Percentiles rank a stretch among this genome's conserved stretches.
phyloP scores from a whole-genome alignment of 2,888 invertebrate genomes.

The Drosophila recens region DNA sequence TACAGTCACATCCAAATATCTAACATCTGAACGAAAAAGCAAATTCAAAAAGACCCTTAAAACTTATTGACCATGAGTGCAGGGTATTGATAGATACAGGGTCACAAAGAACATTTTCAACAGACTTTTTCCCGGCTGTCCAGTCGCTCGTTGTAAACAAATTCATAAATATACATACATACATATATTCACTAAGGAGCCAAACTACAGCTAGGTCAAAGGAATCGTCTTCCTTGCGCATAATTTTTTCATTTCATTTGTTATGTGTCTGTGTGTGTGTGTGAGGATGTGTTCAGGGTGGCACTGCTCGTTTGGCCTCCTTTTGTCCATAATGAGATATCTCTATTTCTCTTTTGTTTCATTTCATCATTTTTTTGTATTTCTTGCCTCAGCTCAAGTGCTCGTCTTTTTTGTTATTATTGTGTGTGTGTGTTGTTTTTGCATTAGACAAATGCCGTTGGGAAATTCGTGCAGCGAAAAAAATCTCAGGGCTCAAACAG shows the following conservation, averaged over 20 bases:
- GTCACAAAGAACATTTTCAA: constrained; percentile 24
- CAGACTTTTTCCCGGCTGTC: constrained; percentile 41
- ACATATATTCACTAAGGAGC: constrained; percentile 16
- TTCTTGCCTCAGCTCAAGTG: constrained; percentile 27
- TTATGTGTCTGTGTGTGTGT: constrained; percentile 29
- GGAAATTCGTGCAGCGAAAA: constrained; percentile 70
- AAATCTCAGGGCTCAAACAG: constrained; percentile 68
- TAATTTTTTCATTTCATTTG: constrained; percentile 76
- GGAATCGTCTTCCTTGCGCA: constrained; percentile 51
- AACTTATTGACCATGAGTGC: neutral
- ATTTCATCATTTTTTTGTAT: constrained; percentile 61
- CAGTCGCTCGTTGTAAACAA: constrained; percentile 70
- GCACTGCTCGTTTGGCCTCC: constrained; percentile 63
- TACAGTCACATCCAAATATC: neutral
- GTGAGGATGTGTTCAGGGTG: constrained; percentile 19
- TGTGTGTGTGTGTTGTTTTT: constrained; percentile 65
- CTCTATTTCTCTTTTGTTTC: constrained; percentile 78
- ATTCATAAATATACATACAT: constrained; percentile 60
- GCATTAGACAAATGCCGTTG: constrained; percentile 74
- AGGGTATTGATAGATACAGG: constrained; percentile 11
- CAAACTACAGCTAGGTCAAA: constrained; percentile 24
- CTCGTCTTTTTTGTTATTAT: constrained; percentile 38
- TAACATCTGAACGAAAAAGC: neutral
- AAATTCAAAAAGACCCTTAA: neutral
- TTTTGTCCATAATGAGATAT: constrained; percentile 78